Conservation (phyloP, 2,113 vertebrate species). For the Grammomys surdaster region DNA sequence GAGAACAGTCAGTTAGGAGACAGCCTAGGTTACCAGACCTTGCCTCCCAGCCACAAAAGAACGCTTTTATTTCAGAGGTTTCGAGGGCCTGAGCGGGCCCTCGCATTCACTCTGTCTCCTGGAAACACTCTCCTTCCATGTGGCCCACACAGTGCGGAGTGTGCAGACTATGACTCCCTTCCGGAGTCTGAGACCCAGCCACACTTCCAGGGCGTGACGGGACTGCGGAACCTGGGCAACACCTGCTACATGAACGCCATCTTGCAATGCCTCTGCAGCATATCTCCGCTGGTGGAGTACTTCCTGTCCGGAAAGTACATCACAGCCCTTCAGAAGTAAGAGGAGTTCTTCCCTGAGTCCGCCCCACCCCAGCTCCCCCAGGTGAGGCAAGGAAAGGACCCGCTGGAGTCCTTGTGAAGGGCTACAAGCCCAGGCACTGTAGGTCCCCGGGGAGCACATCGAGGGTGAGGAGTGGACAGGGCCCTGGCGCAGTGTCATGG, state of each 20-base stretch:
- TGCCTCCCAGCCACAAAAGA: neutral
- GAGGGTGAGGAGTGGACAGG: neutral
- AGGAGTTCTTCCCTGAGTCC: fast-evolving
- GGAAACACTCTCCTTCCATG: neutral
- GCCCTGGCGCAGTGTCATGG: neutral
- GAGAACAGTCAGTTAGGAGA: too few species aligned
- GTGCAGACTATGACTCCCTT: neutral
- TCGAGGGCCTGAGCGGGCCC: neutral
- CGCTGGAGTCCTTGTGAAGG: neutral
- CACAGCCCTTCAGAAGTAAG: slow-evolving; percentile 87
- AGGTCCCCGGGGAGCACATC: neutral
- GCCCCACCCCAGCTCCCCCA: neutral
- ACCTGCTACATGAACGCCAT: slow-evolving; percentile 93
- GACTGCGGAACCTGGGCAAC: slow-evolving; percentile 92
- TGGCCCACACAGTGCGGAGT: slow-evolving; percentile 61
- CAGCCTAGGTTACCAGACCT: neutral
- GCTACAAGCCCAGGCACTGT: neutral
- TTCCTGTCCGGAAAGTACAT: slow-evolving; percentile 88
- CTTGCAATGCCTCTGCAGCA: slow-evolving; percentile 91
- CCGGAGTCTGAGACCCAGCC: neutral
- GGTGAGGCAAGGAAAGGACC: neutral
- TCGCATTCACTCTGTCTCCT: neutral
- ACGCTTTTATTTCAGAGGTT: neutral
- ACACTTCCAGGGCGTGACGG: slow-evolving; percentile 84
- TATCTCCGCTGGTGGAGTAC: slow-evolving; percentile 88